phyloP scores from a whole-genome alignment of 2,888 invertebrate genomes.

The Sarcophaga caerulescens region DNA sequence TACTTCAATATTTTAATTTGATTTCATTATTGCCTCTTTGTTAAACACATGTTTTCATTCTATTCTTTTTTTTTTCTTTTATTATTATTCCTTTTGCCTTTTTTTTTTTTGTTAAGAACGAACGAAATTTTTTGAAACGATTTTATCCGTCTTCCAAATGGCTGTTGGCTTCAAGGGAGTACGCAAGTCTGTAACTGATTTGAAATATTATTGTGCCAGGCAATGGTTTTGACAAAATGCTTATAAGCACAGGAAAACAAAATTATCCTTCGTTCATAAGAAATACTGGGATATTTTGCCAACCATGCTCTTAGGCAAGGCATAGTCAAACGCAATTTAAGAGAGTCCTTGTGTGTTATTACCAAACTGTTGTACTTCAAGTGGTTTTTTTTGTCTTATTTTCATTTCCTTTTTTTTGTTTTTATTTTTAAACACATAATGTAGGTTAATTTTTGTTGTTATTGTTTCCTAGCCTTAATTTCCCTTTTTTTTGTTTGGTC shows the following conservation, averaged over 20 bases:
- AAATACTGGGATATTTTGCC: constrained; percentile 59
- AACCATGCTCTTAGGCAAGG: too few species aligned
- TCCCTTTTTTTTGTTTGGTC: constrained; percentile 11
- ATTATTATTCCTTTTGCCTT: too few species aligned
- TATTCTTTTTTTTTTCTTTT: constrained; percentile 47
- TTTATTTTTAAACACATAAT: constrained; percentile 33
- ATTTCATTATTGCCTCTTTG: background rate
- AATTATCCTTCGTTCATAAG: background rate
- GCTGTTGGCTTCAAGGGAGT: constrained; percentile 42
- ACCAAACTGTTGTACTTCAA: constrained; percentile 15
- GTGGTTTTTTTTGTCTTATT: background rate
- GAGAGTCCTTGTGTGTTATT: background rate
- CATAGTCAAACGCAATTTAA: background rate
- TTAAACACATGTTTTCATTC: constrained; percentile 54
- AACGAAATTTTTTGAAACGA: background rate
- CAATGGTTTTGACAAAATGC: constrained; percentile 23
- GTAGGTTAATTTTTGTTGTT: constrained; percentile 58
- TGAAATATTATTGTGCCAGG: constrained; percentile 39
- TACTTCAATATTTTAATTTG: background rate
- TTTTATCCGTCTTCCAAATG: constrained; percentile 55
- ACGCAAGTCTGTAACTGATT: constrained; percentile 65
- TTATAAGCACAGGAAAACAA: background rate
- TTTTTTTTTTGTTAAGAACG: too few species aligned
- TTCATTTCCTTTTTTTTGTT: background rate
- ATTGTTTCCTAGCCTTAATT: background rate